A percentile compares a stretch with the other conserved stretches of the same genome.
phyloP scores from a whole-genome alignment of 2,888 invertebrate genomes.

The Cecidostiba fungosa region DNA sequence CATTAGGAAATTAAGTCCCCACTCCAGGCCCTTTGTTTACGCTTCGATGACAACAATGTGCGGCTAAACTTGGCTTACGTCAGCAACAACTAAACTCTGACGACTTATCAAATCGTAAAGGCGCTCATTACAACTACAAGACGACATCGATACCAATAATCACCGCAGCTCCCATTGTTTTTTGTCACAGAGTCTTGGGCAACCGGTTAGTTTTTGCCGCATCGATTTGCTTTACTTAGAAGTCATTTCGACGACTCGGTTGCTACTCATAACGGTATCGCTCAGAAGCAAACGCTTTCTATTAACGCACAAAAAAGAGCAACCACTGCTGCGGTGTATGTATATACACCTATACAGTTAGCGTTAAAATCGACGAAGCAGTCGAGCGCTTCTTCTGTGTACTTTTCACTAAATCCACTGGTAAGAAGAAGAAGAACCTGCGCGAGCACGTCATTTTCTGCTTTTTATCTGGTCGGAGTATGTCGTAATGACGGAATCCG shows the following conservation, averaged over 20 bases:
- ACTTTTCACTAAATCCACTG: neutral
- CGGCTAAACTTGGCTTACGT: neutral
- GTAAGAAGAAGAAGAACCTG: neutral
- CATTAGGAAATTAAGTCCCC: neutral
- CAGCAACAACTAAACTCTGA: neutral
- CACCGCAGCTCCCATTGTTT: neutral
- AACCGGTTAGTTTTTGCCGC: slow-evolving; percentile 5
- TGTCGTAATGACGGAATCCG: neutral
- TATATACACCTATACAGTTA: slow-evolving; percentile 29
- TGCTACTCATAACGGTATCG: slow-evolving; percentile 16
- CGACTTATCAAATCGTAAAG: neutral
- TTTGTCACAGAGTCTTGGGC: neutral
- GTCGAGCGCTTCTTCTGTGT: slow-evolving; percentile 13
- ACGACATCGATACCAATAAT: neutral
- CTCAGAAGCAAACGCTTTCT: slow-evolving; percentile 29
- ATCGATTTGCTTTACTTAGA: slow-evolving; percentile 34
- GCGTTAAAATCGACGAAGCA: slow-evolving; percentile 29
- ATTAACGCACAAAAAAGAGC: slow-evolving; percentile 25
- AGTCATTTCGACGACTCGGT: slow-evolving; percentile 8
- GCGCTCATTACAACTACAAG: neutral
- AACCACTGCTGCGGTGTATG: neutral
- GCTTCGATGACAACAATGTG: neutral
- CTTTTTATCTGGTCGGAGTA: neutral
- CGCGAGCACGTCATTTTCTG: neutral
- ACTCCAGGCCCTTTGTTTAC: neutral